A percentile compares a stretch with the other conserved stretches of the same genome.
phyloP scores from a whole-genome alignment of 2,888 invertebrate genomes.

The Andrena chrysosceles region DNA sequence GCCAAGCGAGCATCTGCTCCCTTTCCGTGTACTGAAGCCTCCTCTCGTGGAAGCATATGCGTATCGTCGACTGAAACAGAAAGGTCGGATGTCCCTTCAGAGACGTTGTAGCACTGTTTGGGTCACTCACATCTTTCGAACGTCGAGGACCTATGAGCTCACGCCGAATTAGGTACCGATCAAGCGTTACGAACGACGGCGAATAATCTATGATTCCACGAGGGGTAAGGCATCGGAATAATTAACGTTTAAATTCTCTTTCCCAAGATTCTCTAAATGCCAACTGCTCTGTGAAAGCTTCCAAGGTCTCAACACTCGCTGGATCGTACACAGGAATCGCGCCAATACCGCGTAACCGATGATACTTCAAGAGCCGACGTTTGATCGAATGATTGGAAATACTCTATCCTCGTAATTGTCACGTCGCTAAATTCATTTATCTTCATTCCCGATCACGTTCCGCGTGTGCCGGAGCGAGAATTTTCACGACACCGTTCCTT shows the following conservation, averaged over 20 bases:
- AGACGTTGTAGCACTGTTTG: slow-evolving; percentile 75
- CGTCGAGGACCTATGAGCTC: slow-evolving; percentile 66
- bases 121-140: slow-evolving; percentile 75
- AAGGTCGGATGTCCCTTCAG: slow-evolving; percentile 75
- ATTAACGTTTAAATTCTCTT: neutral
- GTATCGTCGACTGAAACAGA: slow-evolving; percentile 91
- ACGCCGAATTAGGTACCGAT: slow-evolving; percentile 26
- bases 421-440: neutral
- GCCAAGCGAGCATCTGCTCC: slow-evolving; percentile 97
- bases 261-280: neutral
- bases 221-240: neutral
- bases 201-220: neutral
- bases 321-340: no score
- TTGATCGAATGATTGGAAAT: neutral
- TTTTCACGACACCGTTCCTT: slow-evolving; percentile 7
- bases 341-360: no score
- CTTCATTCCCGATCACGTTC: neutral
- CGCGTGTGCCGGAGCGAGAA: neutral
- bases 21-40: slow-evolving; percentile 97
- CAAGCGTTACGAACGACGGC: neutral
- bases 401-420: neutral
- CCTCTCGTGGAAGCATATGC: slow-evolving; percentile 98
- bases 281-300: neutral
- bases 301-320: neutral
- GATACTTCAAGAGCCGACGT: neutral